Base-by-base conservation (phyloP, 1,140 invertebrate species). In the Andricus grossulariae region DNA sequence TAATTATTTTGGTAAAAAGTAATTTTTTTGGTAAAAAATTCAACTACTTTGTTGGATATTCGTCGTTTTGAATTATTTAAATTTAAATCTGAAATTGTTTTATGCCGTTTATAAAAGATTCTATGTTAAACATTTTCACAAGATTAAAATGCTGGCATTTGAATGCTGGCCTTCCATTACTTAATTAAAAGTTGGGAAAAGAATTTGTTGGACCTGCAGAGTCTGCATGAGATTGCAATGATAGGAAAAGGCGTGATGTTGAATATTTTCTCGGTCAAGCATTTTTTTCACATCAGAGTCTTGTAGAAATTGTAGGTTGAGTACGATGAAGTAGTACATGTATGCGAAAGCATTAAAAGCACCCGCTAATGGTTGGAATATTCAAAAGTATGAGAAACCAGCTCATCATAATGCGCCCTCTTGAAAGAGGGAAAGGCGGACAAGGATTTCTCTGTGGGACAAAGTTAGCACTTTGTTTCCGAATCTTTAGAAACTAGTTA, bases 401-500 rank as follows among this genome's bases (percentile, higher is more conserved):
- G 60, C 32, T 39, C 8, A 25, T 66, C 7, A 66, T 66, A 66
- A 66, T 66, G 60, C 13, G 32, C 60, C 25, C 25, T 16, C 32
- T 66, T 39, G 25, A 66, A 66, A 32, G 13, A 39, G 25, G 57
- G 12, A 32, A 60, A 32, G 15, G 60, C 25, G 39, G 60, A 45
- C 60, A 66, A 66, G 60, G 60, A 32, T 39, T 66, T 66, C 60
- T 39, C 32, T 66, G 60, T 66, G 5, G 15, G 13, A 66, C 21
- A 66, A 66, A 66, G 60, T 66, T 66, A 66, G 60, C 60, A 66
- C 60, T 32, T 66, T 66, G 13, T 39, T 66, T 66, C 10, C 60
- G 32, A 66, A 39, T 66, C 39, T 21, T 66, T 16, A 66, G 60
- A 66, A 66, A 39, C 25, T 32, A 60, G 55, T 60, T 10, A 60